Base-by-base conservation (phyloP, 2,797 vertebrate species). In the Gallinago nigripennis region DNA sequence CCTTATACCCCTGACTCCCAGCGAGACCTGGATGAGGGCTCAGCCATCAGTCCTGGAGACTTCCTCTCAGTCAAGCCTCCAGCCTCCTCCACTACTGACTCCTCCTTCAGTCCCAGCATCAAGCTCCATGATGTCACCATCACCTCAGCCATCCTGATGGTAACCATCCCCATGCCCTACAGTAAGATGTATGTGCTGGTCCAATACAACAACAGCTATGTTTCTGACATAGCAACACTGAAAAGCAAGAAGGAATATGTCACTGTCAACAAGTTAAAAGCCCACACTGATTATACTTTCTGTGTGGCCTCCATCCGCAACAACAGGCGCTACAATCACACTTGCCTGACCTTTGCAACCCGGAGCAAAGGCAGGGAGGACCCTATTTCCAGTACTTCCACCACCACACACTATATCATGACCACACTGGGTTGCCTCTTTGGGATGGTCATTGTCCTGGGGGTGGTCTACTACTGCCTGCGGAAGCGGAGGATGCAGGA, bases 111-210 rank as follows among this genome's bases (percentile, higher is more conserved):
- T 79, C 99, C 99, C 11, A 99, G 98, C 96, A 99, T 99, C 94
- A 99, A 98, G 94, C 98, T 99, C 64, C 98, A 99, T 37, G 98
- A 99, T 4, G 98, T 99, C 39, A 98, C 99, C 41, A 98, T 99
- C 95, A 99, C 98, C 54, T 98, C 99, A 8, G 99, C 99, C 51
- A 99, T 99, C 39, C 95, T 99, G 77, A 97, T 99, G 88, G 99
- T 99, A 85, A 99, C 98, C 92, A 99, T 99, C 79, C 99, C 99
- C 7, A 98, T 98, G 66, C 99, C 99, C 64, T 99, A 98, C 97
- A 99, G 99, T 97, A 99, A 99, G 98, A 99, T 99, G 99, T 99
- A 99, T n/a, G 99, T 99, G 61, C 97, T 99, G 61, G 99, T 99
- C 12, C 99, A 99, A 46, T 99, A 99, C 97, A 99, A 99, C 95